Percentiles rank a stretch among this genome's conserved stretches.
phyloP scores from a whole-genome alignment of 2,888 invertebrate genomes.

The Lordiphosa andalusiaca region DNA sequence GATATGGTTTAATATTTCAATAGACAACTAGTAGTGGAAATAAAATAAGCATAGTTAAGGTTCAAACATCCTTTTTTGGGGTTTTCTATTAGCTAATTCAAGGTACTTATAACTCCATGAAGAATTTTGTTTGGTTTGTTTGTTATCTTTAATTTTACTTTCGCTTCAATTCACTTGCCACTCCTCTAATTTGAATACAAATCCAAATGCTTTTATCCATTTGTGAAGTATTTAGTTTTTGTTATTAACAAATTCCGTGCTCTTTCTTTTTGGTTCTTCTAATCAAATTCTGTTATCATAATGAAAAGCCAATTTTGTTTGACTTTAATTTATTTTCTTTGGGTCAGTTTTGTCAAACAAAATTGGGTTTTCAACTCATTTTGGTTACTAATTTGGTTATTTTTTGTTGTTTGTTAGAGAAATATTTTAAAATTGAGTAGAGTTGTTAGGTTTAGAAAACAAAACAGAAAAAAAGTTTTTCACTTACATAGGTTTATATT shows the following conservation, averaged over 20 bases:
- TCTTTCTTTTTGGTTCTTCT: conserved; percentile 19
- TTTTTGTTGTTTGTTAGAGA: conserved; percentile 25
- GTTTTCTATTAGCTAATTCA: conserved; percentile 77
- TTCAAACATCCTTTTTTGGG: conserved; percentile 26
- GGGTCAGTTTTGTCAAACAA: conserved; percentile 43
- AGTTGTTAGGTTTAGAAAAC: conserved; percentile 14
- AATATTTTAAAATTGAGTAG: conserved; percentile 36
- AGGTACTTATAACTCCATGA: conserved; percentile 81
- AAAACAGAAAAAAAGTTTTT: neutral
- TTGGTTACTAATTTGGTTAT: conserved; percentile 50
- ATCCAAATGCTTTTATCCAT: neutral
- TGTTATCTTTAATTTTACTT: conserved; percentile 15
- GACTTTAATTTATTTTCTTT: neutral
- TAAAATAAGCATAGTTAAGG: conserved; percentile 4
- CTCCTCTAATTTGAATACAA: conserved; percentile 25
- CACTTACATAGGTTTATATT: too few relatives aligned
- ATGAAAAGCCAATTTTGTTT: conserved; percentile 24
- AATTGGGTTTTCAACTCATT: conserved; percentile 33
- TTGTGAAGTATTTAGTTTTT: conserved; percentile 4
- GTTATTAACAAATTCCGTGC: conserved; percentile 48
- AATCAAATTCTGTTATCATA: neutral
- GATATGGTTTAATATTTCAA: conserved; percentile 30
- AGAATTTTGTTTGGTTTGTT: conserved; percentile 34
- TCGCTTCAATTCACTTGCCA: neutral
- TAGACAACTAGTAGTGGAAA: conserved; percentile 54